Conservation (phyloP, 2,888 invertebrate genomes). For the Hyles lineata region DNA sequence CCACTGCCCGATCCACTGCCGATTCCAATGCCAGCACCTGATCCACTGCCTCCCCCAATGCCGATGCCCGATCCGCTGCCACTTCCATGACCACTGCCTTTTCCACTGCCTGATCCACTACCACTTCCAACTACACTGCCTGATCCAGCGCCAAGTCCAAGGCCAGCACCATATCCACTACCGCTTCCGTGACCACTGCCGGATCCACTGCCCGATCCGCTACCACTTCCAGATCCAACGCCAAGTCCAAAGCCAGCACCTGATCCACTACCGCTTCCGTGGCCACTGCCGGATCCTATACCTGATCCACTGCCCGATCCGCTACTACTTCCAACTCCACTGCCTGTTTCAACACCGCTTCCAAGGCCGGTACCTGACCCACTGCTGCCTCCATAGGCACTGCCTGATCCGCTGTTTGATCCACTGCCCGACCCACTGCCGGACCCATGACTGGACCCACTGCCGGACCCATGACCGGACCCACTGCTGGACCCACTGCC, state of each 20-base stretch:
- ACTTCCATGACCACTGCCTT: conserved; percentile 29
- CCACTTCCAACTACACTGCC: conserved; percentile 50
- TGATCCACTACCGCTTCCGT: too few species aligned
- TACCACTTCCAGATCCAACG: not conserved
- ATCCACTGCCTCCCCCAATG: conserved; percentile 43
- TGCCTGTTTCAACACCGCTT: not conserved
- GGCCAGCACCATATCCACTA: conserved; percentile 31
- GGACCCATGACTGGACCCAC: too few species aligned
- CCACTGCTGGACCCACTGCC: too few species aligned
- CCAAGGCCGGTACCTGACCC: not conserved
- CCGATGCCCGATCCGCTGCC: conserved; percentile 36
- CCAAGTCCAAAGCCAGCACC: too few species aligned
- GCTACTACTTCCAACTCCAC: not conserved
- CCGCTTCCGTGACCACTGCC: not conserved
- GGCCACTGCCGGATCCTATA: too few species aligned
- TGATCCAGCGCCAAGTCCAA: conserved; percentile 44
- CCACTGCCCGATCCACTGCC: conserved; percentile 50
- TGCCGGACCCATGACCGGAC: too few species aligned
- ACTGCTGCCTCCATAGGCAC: not conserved
- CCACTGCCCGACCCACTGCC: too few species aligned
- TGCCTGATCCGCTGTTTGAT: too few species aligned
- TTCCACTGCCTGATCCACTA: conserved; percentile 38
- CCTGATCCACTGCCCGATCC: not conserved
- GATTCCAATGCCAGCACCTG: conserved; percentile 31
- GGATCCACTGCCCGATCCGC: too few species aligned